These are phyloP conservation scores for Meloidogyne exigua DNA, from an alignment of 1,140 invertebrate species.

Conservation along the genomic window DNA sequence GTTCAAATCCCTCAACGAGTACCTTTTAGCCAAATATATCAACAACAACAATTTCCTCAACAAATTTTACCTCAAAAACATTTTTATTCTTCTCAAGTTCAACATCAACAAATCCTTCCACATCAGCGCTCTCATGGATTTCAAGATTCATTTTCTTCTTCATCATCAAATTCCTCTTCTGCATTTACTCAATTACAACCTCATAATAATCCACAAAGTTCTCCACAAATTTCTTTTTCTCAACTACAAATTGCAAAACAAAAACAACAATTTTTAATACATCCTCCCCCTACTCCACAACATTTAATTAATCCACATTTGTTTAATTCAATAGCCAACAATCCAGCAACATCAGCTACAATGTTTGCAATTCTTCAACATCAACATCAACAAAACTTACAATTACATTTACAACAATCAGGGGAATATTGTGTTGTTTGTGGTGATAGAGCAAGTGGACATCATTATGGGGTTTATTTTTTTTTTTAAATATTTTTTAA, in stretches of 20 bases:
- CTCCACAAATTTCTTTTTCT: background rate
- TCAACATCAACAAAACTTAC: conserved; percentile 14
- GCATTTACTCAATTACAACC: background rate
- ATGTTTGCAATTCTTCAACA: conserved; percentile 17
- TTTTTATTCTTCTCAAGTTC: background rate
- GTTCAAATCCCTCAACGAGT: background rate
- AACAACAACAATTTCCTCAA: background rate
- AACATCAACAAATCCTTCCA: background rate
- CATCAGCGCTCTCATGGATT: background rate
- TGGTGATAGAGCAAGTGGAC: conserved; percentile 29
- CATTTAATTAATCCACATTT: conserved; percentile 3
- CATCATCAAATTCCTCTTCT: conserved; percentile 2
- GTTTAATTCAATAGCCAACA: background rate
- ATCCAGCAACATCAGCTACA: background rate
- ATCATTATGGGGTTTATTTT: conserved; percentile 17
- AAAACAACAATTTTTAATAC: background rate
- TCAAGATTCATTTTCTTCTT: background rate
- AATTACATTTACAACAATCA: background rate
- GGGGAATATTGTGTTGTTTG: conserved; percentile 31
- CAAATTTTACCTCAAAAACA: background rate
- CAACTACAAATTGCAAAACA: background rate
- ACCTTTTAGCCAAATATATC: background rate
- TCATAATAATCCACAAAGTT: background rate
- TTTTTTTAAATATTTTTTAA: background rate
- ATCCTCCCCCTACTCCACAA: background rate